Percentiles rank a stretch among this genome's conserved stretches.
phyloP scores from a whole-genome alignment of 2,888 invertebrate species.

The Cephus runcator region DNA sequence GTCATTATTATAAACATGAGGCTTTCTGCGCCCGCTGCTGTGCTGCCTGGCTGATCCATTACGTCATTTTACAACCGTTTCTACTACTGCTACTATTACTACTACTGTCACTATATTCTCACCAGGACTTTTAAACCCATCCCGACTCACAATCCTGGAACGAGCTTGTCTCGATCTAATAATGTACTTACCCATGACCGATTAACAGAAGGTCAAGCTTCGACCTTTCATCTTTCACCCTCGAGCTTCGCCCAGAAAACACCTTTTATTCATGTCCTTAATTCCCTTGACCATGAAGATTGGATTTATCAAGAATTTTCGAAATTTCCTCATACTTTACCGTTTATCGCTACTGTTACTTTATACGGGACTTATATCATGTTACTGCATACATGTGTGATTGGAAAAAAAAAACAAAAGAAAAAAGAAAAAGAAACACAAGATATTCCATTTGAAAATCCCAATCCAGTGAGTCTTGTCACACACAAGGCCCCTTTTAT shows the following conservation, averaged over 20 bases:
- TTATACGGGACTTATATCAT: no score
- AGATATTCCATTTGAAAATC: no score
- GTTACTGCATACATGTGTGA: no score
- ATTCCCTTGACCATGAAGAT: background rate
- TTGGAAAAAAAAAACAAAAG: no score
- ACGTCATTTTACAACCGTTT: background rate
- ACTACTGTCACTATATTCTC: background rate
- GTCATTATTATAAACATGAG: constrained; percentile 32
- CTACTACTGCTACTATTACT: background rate
- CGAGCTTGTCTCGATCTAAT: background rate
- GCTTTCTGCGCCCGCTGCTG: background rate
- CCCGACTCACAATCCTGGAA: background rate
- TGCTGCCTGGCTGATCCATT: background rate
- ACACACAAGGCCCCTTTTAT: no score
- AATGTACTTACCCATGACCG: background rate
- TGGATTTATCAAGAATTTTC: background rate
- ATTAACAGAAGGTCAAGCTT: background rate
- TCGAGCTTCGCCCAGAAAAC: background rate
- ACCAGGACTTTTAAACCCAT: background rate
- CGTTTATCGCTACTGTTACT: no score
- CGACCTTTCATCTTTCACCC: background rate
- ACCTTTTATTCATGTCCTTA: background rate
- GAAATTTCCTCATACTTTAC: no score
- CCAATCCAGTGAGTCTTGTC: no score
- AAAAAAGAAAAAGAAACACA: no score